phyloP scores from a whole-genome alignment of 2,888 invertebrate species.

The Encarsia formosa region DNA sequence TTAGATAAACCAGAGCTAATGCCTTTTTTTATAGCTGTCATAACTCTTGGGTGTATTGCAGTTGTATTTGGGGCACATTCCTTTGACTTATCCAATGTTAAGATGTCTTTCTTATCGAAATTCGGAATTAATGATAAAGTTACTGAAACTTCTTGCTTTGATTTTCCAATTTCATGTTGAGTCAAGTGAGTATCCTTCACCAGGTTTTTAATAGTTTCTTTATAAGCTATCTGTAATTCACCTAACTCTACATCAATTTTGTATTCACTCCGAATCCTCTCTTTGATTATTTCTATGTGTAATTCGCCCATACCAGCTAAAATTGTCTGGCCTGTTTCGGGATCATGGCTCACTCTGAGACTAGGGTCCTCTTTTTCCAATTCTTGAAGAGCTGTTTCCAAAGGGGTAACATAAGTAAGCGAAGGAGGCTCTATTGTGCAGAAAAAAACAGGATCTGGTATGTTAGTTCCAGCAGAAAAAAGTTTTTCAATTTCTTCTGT shows the following conservation, averaged over 20 bases:
- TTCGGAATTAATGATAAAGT: slow-evolving; percentile 61
- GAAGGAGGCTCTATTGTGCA: slow-evolving; percentile 93
- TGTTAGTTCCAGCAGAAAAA: slow-evolving; percentile 59
- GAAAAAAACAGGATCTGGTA: slow-evolving; percentile 95
- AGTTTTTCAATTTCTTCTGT: slow-evolving; percentile 45
- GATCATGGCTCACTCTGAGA: slow-evolving; percentile 66
- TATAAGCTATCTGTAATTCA: slow-evolving; percentile 86
- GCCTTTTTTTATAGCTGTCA: slow-evolving; percentile 71
- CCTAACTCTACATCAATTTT: slow-evolving; percentile 89
- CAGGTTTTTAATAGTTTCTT: slow-evolving; percentile 63
- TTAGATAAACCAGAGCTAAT: slow-evolving; percentile 64
- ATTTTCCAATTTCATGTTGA: slow-evolving; percentile 63
- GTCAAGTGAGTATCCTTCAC: slow-evolving; percentile 54
- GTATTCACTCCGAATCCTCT: slow-evolving; percentile 82
- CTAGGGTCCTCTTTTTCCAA: slow-evolving; percentile 90
- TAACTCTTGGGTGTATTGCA: slow-evolving; percentile 61
- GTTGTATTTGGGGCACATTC: slow-evolving; percentile 68
- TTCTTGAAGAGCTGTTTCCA: slow-evolving; percentile 78
- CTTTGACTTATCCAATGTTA: slow-evolving; percentile 62
- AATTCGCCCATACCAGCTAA: slow-evolving; percentile 96
- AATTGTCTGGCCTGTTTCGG: slow-evolving; percentile 83
- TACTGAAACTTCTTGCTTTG: slow-evolving; percentile 60
- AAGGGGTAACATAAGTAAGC: slow-evolving; percentile 64
- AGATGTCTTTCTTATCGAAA: slow-evolving; percentile 41
- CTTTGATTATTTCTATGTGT: slow-evolving; percentile 90